Conservation (phyloP, 2,113 vertebrate species). For the Tragelaphus scriptus region DNA sequence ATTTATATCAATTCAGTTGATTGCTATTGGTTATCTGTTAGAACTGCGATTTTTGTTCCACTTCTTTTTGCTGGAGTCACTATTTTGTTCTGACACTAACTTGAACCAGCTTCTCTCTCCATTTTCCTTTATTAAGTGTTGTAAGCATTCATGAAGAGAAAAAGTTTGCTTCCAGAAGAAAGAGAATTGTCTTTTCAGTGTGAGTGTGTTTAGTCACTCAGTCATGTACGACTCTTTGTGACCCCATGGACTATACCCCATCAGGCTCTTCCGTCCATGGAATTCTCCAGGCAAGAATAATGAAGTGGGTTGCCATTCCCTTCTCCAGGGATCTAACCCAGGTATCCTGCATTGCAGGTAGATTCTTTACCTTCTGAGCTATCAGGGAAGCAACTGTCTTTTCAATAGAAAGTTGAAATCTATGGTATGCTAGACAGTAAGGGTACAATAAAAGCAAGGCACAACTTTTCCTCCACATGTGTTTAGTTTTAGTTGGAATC, state of each 20-base stretch:
- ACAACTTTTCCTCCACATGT: not conserved
- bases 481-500: not conserved
- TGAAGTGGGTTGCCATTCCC: not conserved
- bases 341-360: not conserved
- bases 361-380: not conserved
- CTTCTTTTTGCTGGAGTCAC: not conserved
- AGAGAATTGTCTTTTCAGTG: not conserved
- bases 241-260: not conserved
- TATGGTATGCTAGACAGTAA: not conserved
- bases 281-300: not conserved
- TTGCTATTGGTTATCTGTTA: not conserved
- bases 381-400: not conserved
- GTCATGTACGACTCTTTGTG: not conserved
- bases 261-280: fast-evolving
- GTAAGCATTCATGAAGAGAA: not conserved
- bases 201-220: not conserved
- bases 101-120: not conserved
- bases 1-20: not conserved
- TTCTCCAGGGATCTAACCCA: not conserved
- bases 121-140: not conserved
- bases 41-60: not conserved
- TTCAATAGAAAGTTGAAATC: not conserved
- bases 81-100: not conserved
- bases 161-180: not conserved
- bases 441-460: not conserved